phyloP scores from a whole-genome alignment of 2,797 vertebrate species.

The Ceyx erithaca region DNA sequence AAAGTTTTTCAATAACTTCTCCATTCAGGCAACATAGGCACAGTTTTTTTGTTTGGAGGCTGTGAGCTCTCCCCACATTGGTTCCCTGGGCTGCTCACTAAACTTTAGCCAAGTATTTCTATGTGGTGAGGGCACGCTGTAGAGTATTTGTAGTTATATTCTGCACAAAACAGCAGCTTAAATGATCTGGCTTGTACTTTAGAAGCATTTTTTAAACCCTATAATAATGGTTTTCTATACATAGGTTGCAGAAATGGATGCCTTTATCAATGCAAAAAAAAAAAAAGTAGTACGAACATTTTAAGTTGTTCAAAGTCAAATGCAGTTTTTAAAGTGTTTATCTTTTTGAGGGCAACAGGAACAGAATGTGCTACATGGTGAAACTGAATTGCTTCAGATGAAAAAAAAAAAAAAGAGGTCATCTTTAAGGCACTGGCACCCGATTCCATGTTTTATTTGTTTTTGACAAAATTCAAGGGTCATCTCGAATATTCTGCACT shows the following conservation, averaged over 20 bases:
- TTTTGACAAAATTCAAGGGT: background rate
- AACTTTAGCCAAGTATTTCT: conserved; percentile 2
- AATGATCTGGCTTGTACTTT: conserved; percentile 41
- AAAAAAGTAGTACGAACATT: background rate
- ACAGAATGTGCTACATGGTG: background rate
- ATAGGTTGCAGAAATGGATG: conserved; percentile 51
- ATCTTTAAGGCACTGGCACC: background rate
- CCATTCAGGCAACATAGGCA: background rate
- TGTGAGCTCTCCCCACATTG: background rate
- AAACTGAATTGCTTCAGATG: background rate
- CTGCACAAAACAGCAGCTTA: conserved; percentile 18
- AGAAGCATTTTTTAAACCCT: conserved; percentile 47
- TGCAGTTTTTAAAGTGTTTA: background rate
- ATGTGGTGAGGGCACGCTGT: conserved; percentile 22
- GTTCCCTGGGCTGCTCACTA: background rate
- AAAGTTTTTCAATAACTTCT: background rate
- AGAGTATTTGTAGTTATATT: conserved; percentile 43
- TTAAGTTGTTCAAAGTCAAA: conserved; percentile 16
- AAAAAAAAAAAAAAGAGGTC: background rate
- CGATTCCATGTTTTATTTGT: background rate
- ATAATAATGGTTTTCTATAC: conserved; percentile 63
- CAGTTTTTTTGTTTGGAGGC: background rate
- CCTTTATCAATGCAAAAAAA: conserved; percentile 37
- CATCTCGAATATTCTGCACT: background rate
- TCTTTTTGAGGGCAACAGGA: background rate